Evolutionary conservation across 2,888 invertebrate species (phyloP).

Genomic region (Ganaspis brasiliensis): DNA sequence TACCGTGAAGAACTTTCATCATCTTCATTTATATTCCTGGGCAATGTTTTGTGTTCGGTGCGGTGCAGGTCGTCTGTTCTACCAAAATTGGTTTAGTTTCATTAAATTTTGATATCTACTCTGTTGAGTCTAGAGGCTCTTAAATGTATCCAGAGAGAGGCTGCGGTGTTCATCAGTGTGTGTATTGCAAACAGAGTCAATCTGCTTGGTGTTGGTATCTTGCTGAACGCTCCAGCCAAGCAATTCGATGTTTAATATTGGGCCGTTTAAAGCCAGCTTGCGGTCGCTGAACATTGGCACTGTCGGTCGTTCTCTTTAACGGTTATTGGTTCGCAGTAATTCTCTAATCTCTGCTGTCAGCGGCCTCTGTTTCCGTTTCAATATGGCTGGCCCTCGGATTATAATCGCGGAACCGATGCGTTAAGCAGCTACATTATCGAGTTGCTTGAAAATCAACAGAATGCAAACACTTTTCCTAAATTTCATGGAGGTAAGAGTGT

Average conservation of each 20-base stretch:
- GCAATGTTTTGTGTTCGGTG: background rate
- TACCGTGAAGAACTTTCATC: background rate
- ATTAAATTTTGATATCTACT: conserved; percentile 31
- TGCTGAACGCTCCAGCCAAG: conserved; percentile 39
- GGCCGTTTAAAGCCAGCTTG: conserved; percentile 73
- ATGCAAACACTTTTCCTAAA: background rate
- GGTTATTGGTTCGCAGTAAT: conserved; percentile 78
- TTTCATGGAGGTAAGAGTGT: background rate
- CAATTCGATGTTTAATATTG: conserved; percentile 74
- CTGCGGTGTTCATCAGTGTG: conserved; percentile 4
- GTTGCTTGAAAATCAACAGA: conserved; percentile 68
- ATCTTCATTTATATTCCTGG: conserved; percentile 1
- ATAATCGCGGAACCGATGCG: conserved; percentile 63
- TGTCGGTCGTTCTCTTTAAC: conserved; percentile 78
- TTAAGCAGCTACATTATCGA: conserved; percentile 73
- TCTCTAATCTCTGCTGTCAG: conserved; percentile 79
- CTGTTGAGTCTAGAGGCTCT: background rate
- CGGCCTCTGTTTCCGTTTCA: conserved; percentile 77
- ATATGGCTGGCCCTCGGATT: conserved; percentile 73
- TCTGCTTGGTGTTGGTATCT: conserved; percentile 23
- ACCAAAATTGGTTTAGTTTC: conserved; percentile 14
- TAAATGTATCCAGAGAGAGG: conserved; percentile 17
- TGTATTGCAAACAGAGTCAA: conserved; percentile 11
- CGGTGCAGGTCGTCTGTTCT: background rate
- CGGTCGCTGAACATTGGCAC: conserved; percentile 70